Evolutionary conservation across 2,797 vertebrate genomes (phyloP).

Genomic region (Morelia viridis): DNA sequence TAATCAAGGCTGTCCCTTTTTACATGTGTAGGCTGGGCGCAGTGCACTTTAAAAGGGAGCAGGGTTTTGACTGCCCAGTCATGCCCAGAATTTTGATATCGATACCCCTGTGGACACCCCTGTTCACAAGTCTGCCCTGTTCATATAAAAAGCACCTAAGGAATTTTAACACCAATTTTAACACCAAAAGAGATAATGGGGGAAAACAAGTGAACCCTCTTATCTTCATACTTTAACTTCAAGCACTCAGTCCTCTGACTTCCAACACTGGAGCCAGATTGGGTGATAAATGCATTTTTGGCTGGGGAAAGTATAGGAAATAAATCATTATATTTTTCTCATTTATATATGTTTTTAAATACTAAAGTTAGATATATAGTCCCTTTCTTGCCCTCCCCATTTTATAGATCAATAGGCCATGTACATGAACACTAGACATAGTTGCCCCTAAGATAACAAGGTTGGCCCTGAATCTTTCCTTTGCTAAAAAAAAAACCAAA

Average conservation of each 20-base stretch:
- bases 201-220: not conserved
- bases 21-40: not conserved
- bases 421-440: not conserved
- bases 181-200: not conserved
- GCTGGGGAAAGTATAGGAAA: not conserved
- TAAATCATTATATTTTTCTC: not conserved
- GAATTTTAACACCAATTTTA: not conserved
- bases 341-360: not conserved
- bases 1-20: not conserved
- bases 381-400: not conserved
- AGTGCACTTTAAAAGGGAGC: not conserved
- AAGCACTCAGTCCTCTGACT: too few relatives aligned
- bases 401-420: not conserved
- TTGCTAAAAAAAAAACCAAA: not conserved
- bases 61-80: not conserved
- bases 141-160: not conserved
- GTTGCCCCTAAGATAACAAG: not conserved
- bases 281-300: not conserved
- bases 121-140: not conserved
- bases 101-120: too few relatives aligned
- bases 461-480: not conserved
- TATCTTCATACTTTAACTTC: too few relatives aligned
- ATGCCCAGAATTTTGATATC: not conserved
- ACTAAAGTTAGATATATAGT: not conserved
- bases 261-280: not conserved